Evolutionary conservation across 64 coral and sea anemone species (phyloP).

Genomic region (Montipora cactus): DNA sequence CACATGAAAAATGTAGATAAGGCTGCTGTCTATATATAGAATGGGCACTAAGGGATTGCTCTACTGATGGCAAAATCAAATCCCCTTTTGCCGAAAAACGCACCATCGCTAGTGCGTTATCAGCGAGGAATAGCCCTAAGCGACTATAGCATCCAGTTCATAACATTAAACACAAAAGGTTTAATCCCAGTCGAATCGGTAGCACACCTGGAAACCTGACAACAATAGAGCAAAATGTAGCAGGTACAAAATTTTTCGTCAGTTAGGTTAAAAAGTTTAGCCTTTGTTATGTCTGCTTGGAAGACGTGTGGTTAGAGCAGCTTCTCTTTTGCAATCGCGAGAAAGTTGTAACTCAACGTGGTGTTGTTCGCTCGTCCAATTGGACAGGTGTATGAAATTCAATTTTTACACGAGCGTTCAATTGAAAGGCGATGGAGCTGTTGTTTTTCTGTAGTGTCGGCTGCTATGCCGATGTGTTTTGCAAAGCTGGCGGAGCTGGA

Average conservation of each 20-base stretch:
- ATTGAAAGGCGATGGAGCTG: neutral
- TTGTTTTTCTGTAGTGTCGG: neutral
- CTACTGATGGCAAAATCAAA: no score
- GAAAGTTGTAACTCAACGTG: neutral
- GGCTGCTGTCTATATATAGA: neutral
- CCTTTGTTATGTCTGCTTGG: neutral
- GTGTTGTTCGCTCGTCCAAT: neutral
- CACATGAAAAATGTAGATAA: neutral
- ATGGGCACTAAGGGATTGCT: no score
- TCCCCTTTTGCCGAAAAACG: neutral
- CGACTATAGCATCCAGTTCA: neutral
- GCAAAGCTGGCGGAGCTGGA: neutral
- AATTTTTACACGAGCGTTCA: neutral
- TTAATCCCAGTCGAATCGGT: neutral
- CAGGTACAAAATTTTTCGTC: neutral
- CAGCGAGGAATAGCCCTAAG: neutral
- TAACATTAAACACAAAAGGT: neutral
- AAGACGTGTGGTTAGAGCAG: neutral
- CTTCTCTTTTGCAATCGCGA: neutral
- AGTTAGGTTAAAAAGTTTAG: neutral
- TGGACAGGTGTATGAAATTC: neutral
- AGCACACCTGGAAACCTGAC: neutral
- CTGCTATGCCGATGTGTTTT: neutral
- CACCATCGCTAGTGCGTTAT: neutral
- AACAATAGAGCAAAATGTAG: neutral